A percentile compares a stretch with the other conserved stretches of the same genome.
phyloP scores from a whole-genome alignment of 2,888 invertebrate species.

The Steinernema carpocapsae region DNA sequence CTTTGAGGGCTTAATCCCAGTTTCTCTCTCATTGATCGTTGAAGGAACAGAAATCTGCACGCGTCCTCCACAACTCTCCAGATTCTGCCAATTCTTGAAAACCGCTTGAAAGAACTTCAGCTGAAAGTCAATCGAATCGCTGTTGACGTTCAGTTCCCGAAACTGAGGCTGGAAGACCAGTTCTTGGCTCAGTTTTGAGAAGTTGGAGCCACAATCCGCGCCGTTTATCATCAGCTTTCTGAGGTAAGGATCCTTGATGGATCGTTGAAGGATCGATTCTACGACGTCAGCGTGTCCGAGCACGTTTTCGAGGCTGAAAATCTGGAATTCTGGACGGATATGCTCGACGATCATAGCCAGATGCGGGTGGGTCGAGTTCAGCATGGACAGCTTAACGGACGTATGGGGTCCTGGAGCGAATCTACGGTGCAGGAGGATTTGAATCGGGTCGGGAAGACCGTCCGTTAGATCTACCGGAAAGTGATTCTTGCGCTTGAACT shows the following conservation, averaged over 20 bases:
- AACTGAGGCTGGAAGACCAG: slow-evolving; percentile 1
- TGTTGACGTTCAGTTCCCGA: neutral
- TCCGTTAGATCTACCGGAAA: neutral
- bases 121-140: neutral
- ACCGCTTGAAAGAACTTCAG: slow-evolving; percentile 1
- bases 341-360: neutral
- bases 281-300: neutral
- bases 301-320: neutral
- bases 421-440: neutral
- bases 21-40: neutral
- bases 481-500: slow-evolving; percentile 19
- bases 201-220: slow-evolving; percentile 15
- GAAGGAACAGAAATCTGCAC: slow-evolving; percentile 1
- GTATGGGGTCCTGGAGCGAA: neutral
- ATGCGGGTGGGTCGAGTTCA: slow-evolving; percentile 1
- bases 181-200: neutral
- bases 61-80: neutral
- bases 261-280: neutral
- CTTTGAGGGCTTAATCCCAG: neutral
- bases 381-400: neutral
- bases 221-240: neutral
- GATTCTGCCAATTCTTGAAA: slow-evolving; percentile 15
- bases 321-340: slow-evolving; percentile 21
- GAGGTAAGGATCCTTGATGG: neutral
- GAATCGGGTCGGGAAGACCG: neutral